Evolutionary conservation across 2,797 vertebrate genomes (phyloP), one percentile per base, ranked within the genome.

Genomic region (Pygocentrus nattereri): DNA sequence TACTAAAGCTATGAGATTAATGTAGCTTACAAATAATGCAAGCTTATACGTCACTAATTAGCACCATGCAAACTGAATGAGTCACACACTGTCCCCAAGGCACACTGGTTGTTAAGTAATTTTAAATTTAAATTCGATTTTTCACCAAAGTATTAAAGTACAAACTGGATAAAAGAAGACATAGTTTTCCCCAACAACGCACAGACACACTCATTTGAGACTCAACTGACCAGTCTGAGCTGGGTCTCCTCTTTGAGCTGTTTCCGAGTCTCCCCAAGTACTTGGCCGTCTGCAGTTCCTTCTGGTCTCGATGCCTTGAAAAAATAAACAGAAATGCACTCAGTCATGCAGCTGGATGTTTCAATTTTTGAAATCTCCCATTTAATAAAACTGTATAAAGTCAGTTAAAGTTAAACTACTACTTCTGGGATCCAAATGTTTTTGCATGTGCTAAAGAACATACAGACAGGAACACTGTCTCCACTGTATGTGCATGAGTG

Each of bases 211-310:
- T 34, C 18, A 16, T 5, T 12, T 4, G 10, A 67, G 7, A 38
- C 7, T 58, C 81, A 80, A 90, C 93, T 44, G 78, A 99, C 98
- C 97, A 99, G 88, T 87, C 98, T 91, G 62, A 99, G 94, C 78
- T 97, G 94, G 59, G 97, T 99, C 90, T 99, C 98, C 90, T 99
- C 98, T 92, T 98, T 99, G 34, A 99, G 94, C 86, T 99, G 97
- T 88, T 98, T 99, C 80, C 96, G 95, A 19, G 96, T 95, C 91
- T 99, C 98, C 5, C 91, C 96, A 82, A 98, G 91, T 0, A 91
- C 94, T 2, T 96, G 96, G 18, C 96, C 97, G 0, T 99, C 96
- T 74, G 95, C 88, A 73, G 88, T 93, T 12, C 94, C 95, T 30
- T 99, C 97, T 78, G 93, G 93, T 86, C 97, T 97, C 73, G 94